Base-by-base conservation (phyloP, 2,888 invertebrate species). In the Leucophenga maculata region DNA sequence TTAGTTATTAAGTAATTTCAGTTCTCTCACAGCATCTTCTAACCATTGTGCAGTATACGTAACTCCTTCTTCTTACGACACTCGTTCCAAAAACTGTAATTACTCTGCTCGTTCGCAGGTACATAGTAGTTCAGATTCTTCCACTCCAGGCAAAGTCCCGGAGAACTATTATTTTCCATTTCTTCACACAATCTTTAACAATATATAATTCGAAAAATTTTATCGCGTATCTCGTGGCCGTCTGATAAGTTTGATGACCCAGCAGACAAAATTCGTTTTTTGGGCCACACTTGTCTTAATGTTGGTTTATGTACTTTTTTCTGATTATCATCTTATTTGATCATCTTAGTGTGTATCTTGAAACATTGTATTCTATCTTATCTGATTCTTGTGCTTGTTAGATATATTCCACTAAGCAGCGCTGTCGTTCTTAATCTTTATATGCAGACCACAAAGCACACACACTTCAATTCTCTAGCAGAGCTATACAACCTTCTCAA, bases 1-100 rank as follows among this genome's bases (percentile, higher is more conserved):
- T 32, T 67, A 67, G 55, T 39, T 18, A 11, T 22, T 50, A 32
- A 31, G 65, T 55, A 32, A 55, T 32, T 26, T 4, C 54, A 32
- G 16, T 52, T 39, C 68, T 70, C 20, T 65, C 6, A 22, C 14
- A 44, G 1, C 16, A 9, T 13, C 20, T 52, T 71, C 83, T 75
- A 72, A 87, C 87, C 87, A 69, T 87, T 79, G 52, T 85, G 82
- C 18, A 87, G 77, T 60, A 87, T 85, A 11, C 77, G 79, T 18
- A 86, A 65, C 65, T 87, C 84, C n/a, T 79, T 76, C 68, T 78
- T 72, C 65, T 82, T 85, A 20, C 76, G 82, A 69, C 86, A 86
- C 32, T 82, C 79, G 69, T 85, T 86, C 87, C 87, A 88, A 73
- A 88, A 86, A 39, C 85, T 84, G n/a, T 81, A 88, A 66, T 86